A percentile compares a stretch with the other conserved stretches of the same genome.
Conservation (phyloP, 2,113 vertebrate species). For the Oreochromis tanganicae region DNA sequence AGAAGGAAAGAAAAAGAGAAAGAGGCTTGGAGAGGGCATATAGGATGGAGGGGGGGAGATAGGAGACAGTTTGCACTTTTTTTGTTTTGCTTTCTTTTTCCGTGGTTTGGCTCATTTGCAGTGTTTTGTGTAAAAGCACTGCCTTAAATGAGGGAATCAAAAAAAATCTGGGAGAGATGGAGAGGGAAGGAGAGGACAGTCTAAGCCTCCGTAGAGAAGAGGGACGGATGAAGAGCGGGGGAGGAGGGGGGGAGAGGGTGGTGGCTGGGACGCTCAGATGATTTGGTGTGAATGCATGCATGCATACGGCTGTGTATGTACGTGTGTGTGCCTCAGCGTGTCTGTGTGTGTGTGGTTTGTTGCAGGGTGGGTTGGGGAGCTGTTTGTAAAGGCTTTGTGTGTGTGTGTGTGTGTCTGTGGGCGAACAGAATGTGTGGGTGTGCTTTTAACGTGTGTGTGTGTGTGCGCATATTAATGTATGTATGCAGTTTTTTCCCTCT, state of each 20-base stretch:
- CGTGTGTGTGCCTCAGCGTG: background rate
- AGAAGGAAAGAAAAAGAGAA: background rate
- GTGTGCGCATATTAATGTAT: constrained; percentile 53
- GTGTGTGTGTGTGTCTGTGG: background rate
- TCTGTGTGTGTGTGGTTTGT: background rate
- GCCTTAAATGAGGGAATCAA: constrained; percentile 32
- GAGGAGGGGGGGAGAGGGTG: background rate
- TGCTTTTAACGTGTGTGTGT: constrained; percentile 13
- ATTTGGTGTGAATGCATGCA: constrained; percentile 54
- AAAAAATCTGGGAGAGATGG: background rate
- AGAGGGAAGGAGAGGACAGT: constrained; percentile 29
- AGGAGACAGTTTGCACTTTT: constrained; percentile 45
- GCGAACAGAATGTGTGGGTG: constrained; percentile 15
- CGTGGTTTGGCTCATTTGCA: background rate
- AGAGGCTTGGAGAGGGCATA: background rate
- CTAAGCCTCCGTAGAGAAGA: constrained; percentile 18
- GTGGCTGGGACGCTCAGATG: constrained; percentile 34
- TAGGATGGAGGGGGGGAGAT: background rate
- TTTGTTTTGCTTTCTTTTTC: background rate
- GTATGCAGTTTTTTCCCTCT: constrained; percentile 24
- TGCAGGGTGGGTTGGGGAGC: constrained; percentile 7
- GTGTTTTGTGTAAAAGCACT: constrained; percentile 19
- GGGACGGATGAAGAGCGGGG: background rate
- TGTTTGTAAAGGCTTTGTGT: constrained; percentile 19
- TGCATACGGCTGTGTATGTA: constrained; percentile 12